A percentile compares a stretch with the other conserved stretches of the same genome.
Evolutionary conservation across 2,888 invertebrate genomes (phyloP).

Genomic region (Criorhina ranunculi): DNA sequence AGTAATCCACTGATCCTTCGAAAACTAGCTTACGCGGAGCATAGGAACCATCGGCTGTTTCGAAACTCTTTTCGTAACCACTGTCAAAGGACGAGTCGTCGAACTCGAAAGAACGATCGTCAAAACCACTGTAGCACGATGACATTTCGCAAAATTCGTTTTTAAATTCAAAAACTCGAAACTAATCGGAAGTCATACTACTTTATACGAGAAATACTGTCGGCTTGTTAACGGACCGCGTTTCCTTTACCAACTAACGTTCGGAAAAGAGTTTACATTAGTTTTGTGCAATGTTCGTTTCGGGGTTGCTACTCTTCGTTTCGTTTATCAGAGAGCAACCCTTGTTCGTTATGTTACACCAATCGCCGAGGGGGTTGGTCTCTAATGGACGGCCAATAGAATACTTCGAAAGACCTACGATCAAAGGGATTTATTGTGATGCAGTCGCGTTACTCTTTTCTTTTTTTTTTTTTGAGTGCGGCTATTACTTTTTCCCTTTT

Average conservation of each 20-base stretch:
- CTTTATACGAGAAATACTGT: slow-evolving; percentile 5
- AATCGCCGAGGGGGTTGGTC: slow-evolving; percentile 83
- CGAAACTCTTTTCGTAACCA: slow-evolving; percentile 90
- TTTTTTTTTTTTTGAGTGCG: slow-evolving; percentile 55
- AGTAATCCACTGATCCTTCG: slow-evolving; percentile 78
- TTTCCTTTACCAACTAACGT: slow-evolving; percentile 83
- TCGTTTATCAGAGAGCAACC: slow-evolving; percentile 65
- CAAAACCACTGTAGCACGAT: slow-evolving; percentile 83
- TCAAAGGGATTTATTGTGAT: slow-evolving; percentile 79
- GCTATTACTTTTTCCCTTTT: slow-evolving; percentile 65
- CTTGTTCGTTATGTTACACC: slow-evolving; percentile 59
- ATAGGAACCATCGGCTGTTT: slow-evolving; percentile 83
- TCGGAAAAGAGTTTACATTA: slow-evolving; percentile 80
- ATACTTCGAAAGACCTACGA: slow-evolving; percentile 77
- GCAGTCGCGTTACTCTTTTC: slow-evolving; percentile 61
- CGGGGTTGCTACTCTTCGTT: slow-evolving; percentile 60
- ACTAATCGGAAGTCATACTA: slow-evolving; percentile 53
- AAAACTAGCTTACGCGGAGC: slow-evolving; percentile 83
- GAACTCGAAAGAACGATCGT: slow-evolving; percentile 83
- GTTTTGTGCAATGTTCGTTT: slow-evolving; percentile 80
- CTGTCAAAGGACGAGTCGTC: slow-evolving; percentile 90
- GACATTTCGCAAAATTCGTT: slow-evolving; percentile 80
- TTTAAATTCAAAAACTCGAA: background rate
- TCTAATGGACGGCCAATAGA: slow-evolving; percentile 77
- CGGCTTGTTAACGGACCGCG: slow-evolving; percentile 80